Base-by-base conservation (phyloP, 2,113 vertebrate species). In the Mesocricetus auratus region DNA sequence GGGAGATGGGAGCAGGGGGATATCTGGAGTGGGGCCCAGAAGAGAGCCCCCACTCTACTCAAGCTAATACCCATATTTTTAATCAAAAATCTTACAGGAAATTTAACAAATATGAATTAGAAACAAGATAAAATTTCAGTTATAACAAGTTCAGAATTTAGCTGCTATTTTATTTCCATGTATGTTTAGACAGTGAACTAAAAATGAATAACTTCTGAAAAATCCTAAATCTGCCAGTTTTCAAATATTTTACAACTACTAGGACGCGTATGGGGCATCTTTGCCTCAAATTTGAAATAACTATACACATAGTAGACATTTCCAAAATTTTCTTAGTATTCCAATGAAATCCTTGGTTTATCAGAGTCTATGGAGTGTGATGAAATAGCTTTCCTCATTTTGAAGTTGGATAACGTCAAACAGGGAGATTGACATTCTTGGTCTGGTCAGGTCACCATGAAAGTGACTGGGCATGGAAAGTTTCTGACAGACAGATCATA, bases 391-490 rank as follows among this genome's bases (percentile, higher is more conserved):
- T 11, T 71, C 24, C 21, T 15, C 7, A 11, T 24, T 56, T n/a
- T 9, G 26, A 5, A 45, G 5, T 1, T 4, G 1, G 33, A 17
- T 19, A 26, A 50, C n/a, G 13, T 39, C 10, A n/a, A 1, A 8
- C 24, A 71, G 22, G 5, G 22, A 71, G 13, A 66, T 0, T 8
- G 7, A 11, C 7, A 2, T 75, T 33, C 19, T 53, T 74, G 7
- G 10, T 6, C 13, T 58, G n/a, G 12, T 31, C 47, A 29, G 7
- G 4, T 39, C 16, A 11, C 21, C 1, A 17, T 1, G 33, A 47
- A 5, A 8, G 12, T 4, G 47, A 22, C 47, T 53, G 10, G 33
- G 29, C 11, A 17, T 10, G 22, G 4, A 71, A 24, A 15, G 29
- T 19, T 31, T 19, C 15, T 7, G 21, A 56, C 13, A 8, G 31